Evolutionary conservation across 2,888 invertebrate species (phyloP).

Genomic region (Ypsolopha sequella): DNA sequence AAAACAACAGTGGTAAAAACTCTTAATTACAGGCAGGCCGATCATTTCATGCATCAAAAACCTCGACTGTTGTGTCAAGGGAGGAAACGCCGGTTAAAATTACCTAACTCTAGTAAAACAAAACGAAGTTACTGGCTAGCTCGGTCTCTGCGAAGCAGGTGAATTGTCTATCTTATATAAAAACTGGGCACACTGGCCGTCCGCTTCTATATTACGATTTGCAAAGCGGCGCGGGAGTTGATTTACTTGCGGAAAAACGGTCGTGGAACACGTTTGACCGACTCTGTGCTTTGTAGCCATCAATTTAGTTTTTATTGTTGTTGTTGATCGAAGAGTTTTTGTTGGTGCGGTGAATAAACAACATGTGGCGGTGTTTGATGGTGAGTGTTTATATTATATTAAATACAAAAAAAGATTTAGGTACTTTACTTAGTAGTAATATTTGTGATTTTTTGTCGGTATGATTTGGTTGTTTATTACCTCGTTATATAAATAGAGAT

Average conservation of each 20-base stretch:
- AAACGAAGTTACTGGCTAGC: slow-evolving; percentile 32
- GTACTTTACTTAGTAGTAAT: background rate
- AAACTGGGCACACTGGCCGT: slow-evolving; percentile 36
- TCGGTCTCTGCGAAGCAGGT: slow-evolving; percentile 33
- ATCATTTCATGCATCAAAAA: slow-evolving; percentile 35
- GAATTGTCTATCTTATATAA: slow-evolving; percentile 53
- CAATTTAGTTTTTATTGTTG: background rate
- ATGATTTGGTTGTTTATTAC: too few species aligned
- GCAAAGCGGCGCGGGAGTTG: background rate
- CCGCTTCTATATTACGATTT: slow-evolving; percentile 21
- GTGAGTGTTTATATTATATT: background rate
- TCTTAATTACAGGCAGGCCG: background rate
- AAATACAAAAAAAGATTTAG: background rate
- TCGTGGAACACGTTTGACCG: background rate
- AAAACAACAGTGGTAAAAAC: background rate
- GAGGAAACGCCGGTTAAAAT: slow-evolving; percentile 27
- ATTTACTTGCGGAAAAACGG: background rate
- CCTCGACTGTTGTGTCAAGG: slow-evolving; percentile 32
- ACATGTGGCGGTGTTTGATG: background rate
- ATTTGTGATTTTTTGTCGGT: background rate
- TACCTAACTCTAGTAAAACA: slow-evolving; percentile 54
- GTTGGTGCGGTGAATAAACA: background rate
- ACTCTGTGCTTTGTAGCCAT: background rate
- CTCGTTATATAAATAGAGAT: too few species aligned
- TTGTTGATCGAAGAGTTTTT: background rate